These are phyloP conservation scores for Uromys caudimaculatus DNA, from an alignment of 2,797 vertebrate genomes.

Conservation along the genomic window DNA sequence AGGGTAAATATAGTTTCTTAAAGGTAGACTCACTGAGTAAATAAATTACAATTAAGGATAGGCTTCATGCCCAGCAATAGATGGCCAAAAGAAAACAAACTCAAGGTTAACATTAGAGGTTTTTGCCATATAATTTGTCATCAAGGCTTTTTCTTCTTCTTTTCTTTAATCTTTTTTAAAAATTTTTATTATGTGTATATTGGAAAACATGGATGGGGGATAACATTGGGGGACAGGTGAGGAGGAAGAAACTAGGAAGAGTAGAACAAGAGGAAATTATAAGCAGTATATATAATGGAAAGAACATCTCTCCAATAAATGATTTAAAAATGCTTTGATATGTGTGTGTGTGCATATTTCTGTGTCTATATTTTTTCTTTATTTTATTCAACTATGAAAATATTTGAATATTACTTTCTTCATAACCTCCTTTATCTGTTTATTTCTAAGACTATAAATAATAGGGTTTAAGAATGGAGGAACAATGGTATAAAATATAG, in stretches of 20 bases:
- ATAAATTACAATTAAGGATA: background rate
- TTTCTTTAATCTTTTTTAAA: background rate
- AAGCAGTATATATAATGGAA: background rate
- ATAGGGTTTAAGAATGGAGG: background rate
- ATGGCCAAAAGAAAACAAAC: background rate
- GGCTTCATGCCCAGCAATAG: background rate
- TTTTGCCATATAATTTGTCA: background rate
- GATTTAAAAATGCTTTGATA: background rate
- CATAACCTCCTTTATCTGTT: background rate
- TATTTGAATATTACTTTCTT: background rate
- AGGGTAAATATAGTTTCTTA: background rate
- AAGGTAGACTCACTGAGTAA: background rate
- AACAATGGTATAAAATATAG: constrained; percentile 36
- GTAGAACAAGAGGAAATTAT: background rate
- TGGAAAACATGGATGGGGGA: background rate
- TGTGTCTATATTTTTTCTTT: background rate
- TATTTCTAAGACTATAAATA: constrained; percentile 3
- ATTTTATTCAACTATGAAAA: background rate
- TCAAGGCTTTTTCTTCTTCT: background rate
- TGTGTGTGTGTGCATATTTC: background rate
- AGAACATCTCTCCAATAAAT: background rate
- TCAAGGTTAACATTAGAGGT: background rate
- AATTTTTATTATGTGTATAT: background rate
- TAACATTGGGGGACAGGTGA: background rate
- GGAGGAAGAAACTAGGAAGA: background rate